Evolutionary conservation across 2,797 vertebrate genomes (phyloP).

Genomic region (Mallotus villosus): DNA sequence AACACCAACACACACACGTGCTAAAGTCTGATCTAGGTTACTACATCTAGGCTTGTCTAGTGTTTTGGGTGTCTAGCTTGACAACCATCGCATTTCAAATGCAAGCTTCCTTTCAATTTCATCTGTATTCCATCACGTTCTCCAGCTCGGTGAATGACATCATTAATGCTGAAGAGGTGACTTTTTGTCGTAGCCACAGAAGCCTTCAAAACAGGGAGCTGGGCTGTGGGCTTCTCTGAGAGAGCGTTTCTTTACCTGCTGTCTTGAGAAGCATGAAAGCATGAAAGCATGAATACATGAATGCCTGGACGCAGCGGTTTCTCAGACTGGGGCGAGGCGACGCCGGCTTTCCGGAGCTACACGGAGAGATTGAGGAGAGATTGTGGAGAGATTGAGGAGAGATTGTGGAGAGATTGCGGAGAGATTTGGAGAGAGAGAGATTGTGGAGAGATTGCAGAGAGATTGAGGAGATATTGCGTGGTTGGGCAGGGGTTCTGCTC

Average conservation of each 20-base stretch:
- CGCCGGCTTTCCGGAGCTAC: not conserved
- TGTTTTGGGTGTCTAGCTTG: not conserved
- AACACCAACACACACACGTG: no score
- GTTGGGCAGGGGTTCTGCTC: conserved; percentile 23
- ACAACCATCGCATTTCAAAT: conserved; percentile 15
- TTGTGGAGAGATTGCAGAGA: no score
- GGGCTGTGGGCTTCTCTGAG: not conserved
- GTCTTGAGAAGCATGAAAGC: not conserved
- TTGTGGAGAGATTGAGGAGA: no score
- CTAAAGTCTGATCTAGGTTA: no score
- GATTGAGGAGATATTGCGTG: not conserved
- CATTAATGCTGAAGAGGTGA: conserved; percentile 36
- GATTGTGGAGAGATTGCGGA: not conserved
- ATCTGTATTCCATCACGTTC: conserved; percentile 39
- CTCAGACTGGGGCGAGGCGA: no score
- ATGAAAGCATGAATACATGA: not conserved
- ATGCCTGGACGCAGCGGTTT: no score
- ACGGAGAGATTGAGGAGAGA: no score
- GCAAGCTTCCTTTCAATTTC: conserved; percentile 22
- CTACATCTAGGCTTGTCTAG: conserved; percentile 13
- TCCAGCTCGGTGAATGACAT: conserved; percentile 17
- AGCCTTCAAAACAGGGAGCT: not conserved
- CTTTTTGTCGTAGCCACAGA: conserved; percentile 23
- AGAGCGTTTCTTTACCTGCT: not conserved
- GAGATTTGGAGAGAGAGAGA: not conserved